Evolutionary conservation across 92 coral and sea anemone species (phyloP).

Genomic region (Heliopora coerulea): DNA sequence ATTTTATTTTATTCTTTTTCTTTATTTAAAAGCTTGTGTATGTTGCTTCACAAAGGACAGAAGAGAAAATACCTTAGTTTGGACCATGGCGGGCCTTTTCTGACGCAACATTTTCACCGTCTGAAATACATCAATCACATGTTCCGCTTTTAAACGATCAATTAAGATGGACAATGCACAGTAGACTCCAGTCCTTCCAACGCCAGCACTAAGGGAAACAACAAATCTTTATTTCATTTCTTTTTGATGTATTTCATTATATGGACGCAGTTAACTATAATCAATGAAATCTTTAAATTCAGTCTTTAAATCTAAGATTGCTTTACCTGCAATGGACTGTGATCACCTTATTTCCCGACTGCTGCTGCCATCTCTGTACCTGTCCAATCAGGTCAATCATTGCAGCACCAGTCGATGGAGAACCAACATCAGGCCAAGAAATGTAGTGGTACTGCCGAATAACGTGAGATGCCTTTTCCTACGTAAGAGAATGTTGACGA

Average conservation of each 20-base stretch:
- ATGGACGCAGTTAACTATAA: too few species aligned
- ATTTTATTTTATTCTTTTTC: background rate
- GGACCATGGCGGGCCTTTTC: conserved; percentile 96
- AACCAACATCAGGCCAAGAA: conserved; percentile 92
- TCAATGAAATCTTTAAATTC: background rate
- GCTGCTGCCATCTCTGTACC: conserved; percentile 94
- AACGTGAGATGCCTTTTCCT: conserved; percentile 93
- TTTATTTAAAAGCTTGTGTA: background rate
- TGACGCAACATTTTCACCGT: conserved; percentile 84
- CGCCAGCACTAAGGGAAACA: conserved; percentile 77
- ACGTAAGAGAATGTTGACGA: background rate
- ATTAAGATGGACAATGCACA: conserved; percentile 83
- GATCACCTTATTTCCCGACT: conserved; percentile 65
- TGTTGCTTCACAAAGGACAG: too few species aligned
- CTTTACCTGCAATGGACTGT: conserved; percentile 88
- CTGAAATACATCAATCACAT: conserved; percentile 87
- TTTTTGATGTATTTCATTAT: too few species aligned
- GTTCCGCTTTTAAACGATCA: conserved; percentile 83
- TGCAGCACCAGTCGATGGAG: conserved; percentile 86
- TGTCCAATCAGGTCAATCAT: conserved; percentile 92
- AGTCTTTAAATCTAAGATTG: background rate
- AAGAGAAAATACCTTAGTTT: conserved; percentile 69
- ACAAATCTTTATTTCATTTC: too few species aligned
- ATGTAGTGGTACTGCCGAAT: conserved; percentile 86
- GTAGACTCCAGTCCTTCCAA: conserved; percentile 97